Percentiles rank a stretch among this genome's conserved stretches.
Evolutionary conservation across 2,888 invertebrate genomes (phyloP).

Genomic region (Agriopis marginaria): DNA sequence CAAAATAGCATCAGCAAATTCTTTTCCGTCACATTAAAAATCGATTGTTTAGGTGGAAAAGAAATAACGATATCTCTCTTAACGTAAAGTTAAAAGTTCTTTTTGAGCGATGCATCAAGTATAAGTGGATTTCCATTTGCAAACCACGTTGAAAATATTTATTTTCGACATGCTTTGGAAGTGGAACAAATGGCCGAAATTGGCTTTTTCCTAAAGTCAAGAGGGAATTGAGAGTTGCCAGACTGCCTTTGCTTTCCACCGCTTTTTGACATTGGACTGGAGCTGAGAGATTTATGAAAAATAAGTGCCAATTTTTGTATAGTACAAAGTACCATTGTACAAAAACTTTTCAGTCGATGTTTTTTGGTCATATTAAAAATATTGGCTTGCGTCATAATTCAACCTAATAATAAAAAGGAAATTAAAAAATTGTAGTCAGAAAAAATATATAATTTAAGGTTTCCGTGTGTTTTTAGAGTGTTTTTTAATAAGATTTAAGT

Average conservation of each 20-base stretch:
- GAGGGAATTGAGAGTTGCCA: constrained; percentile 17
- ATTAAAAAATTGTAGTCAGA: no score
- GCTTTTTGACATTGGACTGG: constrained; percentile 12
- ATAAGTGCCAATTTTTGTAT: not conserved
- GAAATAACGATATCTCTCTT: not conserved
- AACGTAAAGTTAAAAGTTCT: constrained; percentile 9
- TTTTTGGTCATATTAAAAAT: no score
- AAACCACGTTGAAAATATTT: constrained; percentile 9
- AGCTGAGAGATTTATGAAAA: not conserved
- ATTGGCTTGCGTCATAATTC: no score
- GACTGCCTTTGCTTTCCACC: constrained; percentile 6
- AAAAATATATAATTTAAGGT: no score
- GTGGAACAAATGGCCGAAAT: constrained; percentile 1
- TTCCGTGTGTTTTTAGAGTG: no score
- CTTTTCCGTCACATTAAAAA: not conserved
- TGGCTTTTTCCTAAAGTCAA: constrained; percentile 19
- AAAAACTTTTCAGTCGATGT: no score
- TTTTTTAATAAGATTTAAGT: no score
- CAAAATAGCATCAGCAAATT: no score
- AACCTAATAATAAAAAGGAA: no score
- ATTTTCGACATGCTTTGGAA: not conserved
- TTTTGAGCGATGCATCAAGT: constrained; percentile 16
- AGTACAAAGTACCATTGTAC: not conserved
- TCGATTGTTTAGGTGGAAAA: not conserved
- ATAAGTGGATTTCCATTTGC: constrained; percentile 7